Base-by-base conservation (phyloP, 2,113 vertebrate species). In the Myocastor coypus region DNA sequence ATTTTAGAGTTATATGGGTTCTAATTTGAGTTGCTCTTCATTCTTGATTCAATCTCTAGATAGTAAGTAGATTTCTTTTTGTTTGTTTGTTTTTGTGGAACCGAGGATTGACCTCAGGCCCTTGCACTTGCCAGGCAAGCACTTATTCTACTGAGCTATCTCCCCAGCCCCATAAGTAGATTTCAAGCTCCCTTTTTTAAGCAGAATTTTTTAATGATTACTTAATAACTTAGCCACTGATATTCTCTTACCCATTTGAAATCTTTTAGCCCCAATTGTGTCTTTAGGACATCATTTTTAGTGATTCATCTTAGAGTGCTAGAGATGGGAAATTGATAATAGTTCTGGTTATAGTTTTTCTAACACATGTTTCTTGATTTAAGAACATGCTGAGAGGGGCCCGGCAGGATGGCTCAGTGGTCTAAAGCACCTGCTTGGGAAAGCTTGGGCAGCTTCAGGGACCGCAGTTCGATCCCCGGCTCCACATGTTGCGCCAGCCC, bases 271-370 rank as follows among this genome's bases (percentile, higher is more conserved):
- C 32, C 22, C 73, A 80, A 30, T 14, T 69, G 66, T 91, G 30
- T 77, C 77, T 91, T 90, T 88, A 87, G 91, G 37, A 66, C 52
- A 50, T 94, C n/a, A 87, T 77, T 95, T 87, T 89, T 85, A 82
- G 75, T 89, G 73, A 92, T 22, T 13, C 7, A 26, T 78, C 71
- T 87, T 46, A 84, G 77, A 87, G 63, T 73, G 61, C 5, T 85
- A 64, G 37, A 61, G 34, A 52, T 89, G 59, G 28, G 26, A 46
- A 78, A 95, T 52, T 97, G 46, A n/a, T 87, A 52, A 26, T 26
- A 82, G 28, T 69, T 77, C 28, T 91, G 71, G 22, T 73, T 37
- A 64, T 17, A 86, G 22, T 81, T 92, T 96, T 87, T 83, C 63
- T 96, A 26, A 91, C 46, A 80, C 7, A 24, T 5, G 5, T 73